phyloP scores from a whole-genome alignment of 2,113 vertebrate species.

The Rhipidura dahli region DNA sequence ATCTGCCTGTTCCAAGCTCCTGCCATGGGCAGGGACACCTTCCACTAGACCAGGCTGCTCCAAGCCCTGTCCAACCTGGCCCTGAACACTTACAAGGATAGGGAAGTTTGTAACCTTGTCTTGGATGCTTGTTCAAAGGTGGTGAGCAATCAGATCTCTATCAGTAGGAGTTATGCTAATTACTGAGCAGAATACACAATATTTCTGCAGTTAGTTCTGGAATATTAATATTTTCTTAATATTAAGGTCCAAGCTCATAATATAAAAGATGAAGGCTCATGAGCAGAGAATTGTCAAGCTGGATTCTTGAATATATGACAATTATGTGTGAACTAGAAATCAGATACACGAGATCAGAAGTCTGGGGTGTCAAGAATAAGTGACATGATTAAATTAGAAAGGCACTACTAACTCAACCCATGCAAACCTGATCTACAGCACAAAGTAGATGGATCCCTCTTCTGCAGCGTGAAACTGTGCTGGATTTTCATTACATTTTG shows the following conservation, averaged over 20 bases:
- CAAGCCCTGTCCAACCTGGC: not conserved
- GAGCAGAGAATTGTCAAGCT: not conserved
- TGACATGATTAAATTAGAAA: slow-evolving; percentile 17
- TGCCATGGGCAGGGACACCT: not conserved
- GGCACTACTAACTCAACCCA: not conserved
- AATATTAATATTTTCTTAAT: not conserved
- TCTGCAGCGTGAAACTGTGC: not conserved
- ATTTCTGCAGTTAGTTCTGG: not conserved
- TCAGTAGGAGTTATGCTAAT: not conserved
- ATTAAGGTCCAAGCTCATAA: not conserved
- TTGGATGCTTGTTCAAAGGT: not conserved
- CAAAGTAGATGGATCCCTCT: not conserved
- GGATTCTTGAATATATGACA: not conserved
- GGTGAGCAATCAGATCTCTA: not conserved
- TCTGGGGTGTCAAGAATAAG: not conserved
- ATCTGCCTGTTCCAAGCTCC: not conserved
- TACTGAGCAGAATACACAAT: not conserved
- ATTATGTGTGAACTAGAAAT: not conserved
- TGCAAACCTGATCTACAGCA: not conserved
- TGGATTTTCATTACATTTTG: not conserved
- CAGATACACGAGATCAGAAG: not conserved
- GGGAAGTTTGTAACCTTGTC: not conserved
- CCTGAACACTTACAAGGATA: not conserved
- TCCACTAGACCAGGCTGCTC: not conserved
- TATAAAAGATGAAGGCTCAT: not conserved